These are phyloP conservation scores for Gymnosoma rotundatum DNA, from an alignment of 2,888 invertebrate species.

Conservation along the genomic window DNA sequence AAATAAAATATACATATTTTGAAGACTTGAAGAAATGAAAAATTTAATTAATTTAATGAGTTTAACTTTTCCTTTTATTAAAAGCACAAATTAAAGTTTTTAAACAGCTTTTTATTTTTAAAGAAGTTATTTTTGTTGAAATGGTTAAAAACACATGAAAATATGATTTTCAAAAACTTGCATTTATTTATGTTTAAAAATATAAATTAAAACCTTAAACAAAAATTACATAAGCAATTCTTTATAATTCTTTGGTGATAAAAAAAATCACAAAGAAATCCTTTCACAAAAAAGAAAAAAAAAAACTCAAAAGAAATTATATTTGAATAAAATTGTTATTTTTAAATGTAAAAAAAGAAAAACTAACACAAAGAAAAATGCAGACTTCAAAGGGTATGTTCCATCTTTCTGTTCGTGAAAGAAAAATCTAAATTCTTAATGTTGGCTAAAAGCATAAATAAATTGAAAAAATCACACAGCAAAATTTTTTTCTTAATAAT, in stretches of 20 bases:
- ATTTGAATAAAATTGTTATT: constrained; percentile 14
- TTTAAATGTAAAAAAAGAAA: constrained; percentile 38
- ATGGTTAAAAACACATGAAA: constrained; percentile 29
- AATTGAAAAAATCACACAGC: constrained; percentile 17
- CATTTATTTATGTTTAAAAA: constrained; percentile 65
- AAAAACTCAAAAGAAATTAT: background rate
- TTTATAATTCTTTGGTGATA: constrained; percentile 40
- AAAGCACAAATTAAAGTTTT: constrained; percentile 43
- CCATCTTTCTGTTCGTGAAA: constrained; percentile 1
- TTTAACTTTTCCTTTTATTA: constrained; percentile 22
- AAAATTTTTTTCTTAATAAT: background rate
- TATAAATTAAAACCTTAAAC: constrained; percentile 36
- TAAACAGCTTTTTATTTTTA: constrained; percentile 11
- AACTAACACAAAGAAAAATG: constrained; percentile 48
- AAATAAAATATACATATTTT: constrained; percentile 16
- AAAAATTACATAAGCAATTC: constrained; percentile 68
- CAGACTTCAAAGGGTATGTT: constrained; percentile 65
- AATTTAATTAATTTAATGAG: constrained; percentile 32
- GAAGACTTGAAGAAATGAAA: constrained; percentile 33
- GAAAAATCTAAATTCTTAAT: constrained; percentile 5
- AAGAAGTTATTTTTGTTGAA: constrained; percentile 18
- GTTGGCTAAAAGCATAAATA: background rate
- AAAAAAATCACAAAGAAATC: constrained; percentile 32
- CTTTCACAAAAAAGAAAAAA: constrained; percentile 12
- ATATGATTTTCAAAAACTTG: constrained; percentile 51